These are phyloP conservation scores for Rosalia funebris DNA, from an alignment of 2,888 invertebrate genomes.

Conservation along the genomic window DNA sequence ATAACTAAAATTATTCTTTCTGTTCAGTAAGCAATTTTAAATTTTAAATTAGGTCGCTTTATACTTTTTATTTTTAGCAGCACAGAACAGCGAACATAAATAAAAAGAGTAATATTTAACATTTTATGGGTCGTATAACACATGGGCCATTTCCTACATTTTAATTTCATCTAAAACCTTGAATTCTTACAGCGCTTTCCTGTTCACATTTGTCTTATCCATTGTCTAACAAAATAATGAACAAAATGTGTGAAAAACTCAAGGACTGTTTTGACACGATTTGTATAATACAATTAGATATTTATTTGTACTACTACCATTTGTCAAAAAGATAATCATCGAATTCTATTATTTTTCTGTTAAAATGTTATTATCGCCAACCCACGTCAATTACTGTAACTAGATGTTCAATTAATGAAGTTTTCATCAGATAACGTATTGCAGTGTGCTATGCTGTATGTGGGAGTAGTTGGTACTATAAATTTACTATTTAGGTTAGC, in stretches of 20 bases:
- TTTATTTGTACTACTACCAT: slow-evolving; percentile 12
- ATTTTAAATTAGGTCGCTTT: slow-evolving; percentile 21
- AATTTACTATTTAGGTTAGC: neutral
- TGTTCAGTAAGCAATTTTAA: neutral
- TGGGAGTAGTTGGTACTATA: neutral
- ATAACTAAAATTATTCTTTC: neutral
- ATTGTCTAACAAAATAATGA: slow-evolving; percentile 43
- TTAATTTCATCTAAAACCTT: slow-evolving; percentile 51
- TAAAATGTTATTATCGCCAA: neutral
- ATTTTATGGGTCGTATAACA: slow-evolving; percentile 55
- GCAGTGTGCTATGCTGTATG: neutral
- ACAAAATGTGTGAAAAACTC: slow-evolving; percentile 35
- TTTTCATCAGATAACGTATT: neutral
- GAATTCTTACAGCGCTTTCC: slow-evolving; percentile 51
- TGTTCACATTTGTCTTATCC: slow-evolving; percentile 50
- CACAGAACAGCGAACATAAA: slow-evolving; percentile 24
- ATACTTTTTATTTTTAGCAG: slow-evolving; percentile 22
- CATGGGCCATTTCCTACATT: slow-evolving; percentile 55
- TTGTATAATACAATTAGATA: slow-evolving; percentile 8
- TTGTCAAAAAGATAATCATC: slow-evolving; percentile 21
- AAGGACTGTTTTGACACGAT: slow-evolving; percentile 29
- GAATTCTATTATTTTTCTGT: neutral
- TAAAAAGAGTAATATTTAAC: slow-evolving; percentile 36
- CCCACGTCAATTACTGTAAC: neutral
- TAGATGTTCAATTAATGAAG: neutral